A percentile compares a stretch with the other conserved stretches of the same genome.
Evolutionary conservation across 2,888 invertebrate species (phyloP).

Genomic region (Coelinius sp.): DNA sequence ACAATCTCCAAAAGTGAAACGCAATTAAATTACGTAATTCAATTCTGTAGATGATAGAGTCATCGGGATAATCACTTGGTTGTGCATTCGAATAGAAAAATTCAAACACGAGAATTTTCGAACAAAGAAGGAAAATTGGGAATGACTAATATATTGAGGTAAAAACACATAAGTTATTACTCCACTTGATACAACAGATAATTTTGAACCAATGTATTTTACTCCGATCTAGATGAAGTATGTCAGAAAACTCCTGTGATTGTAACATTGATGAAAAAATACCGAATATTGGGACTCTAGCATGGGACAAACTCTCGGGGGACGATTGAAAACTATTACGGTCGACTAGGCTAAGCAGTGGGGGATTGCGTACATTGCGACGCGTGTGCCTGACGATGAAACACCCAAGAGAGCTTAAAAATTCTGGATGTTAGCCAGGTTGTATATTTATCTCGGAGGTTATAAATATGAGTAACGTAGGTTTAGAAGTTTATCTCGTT

Average conservation of each 20-base stretch:
- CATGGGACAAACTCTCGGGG: constrained; percentile 55
- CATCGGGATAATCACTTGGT: not conserved
- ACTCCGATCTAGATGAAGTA: constrained; percentile 9
- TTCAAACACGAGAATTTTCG: not conserved
- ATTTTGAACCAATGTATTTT: constrained; percentile 1
- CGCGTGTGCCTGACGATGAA: constrained; percentile 14
- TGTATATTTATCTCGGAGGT: constrained; percentile 15
- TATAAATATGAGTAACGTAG: constrained; percentile 7
- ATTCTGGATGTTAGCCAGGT: not conserved
- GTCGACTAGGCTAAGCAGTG: constrained; percentile 42
- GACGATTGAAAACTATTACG: constrained; percentile 57
- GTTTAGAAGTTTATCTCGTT: not conserved
- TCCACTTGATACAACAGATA: not conserved
- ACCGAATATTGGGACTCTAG: constrained; percentile 34
- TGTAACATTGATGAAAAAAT: constrained; percentile 36
- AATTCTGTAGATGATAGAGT: not conserved
- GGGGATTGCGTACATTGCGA: constrained; percentile 8
- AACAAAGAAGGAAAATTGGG: constrained; percentile 10
- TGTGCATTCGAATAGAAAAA: not conserved
- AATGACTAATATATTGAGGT: no score
- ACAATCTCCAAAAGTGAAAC: not conserved
- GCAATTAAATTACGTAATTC: constrained; percentile 4
- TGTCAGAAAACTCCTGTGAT: not conserved
- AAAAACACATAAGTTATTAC: constrained; percentile 7
- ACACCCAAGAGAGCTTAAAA: not conserved